Evolutionary conservation across 2,113 vertebrate species (phyloP), one percentile per base, ranked within the genome.

Genomic region (Serilophus lunatus): DNA sequence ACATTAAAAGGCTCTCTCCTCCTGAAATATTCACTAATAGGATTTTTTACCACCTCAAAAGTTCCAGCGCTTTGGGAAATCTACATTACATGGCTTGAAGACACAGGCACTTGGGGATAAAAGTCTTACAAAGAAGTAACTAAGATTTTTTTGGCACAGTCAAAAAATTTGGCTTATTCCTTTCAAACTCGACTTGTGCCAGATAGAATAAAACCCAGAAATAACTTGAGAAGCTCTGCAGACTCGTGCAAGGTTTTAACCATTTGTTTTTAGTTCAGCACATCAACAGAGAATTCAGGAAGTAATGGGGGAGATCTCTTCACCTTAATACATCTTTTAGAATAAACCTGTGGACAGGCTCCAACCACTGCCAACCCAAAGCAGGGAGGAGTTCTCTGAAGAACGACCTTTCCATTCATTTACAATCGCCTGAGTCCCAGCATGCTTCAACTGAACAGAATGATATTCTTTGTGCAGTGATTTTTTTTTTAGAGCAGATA

Each of bases 91-190:
- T 5, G 4, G 6, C 19, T 26, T 63, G 56, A 64, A 83, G 78
- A 65, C 20, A 51, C 13, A 17, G 6, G 13, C 33, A 38, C 25
- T 78, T 1, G 1, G 8, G 19, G 19, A 63, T 38, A 49, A 42
- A 36, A n/a, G 20, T 44, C 29, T 60, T 19, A 36, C 25, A 59
- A 4, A 2, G 9, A 82, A 44, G 31, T 11, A 59, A 0, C 0
- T 12, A 19, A 42, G 6, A 23, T 15, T 2, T 9, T 12, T 33
- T 31, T 5, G 15, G 15, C 4, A 2, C 4, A 10, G 19, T 47
- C 23, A 74, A 51, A 31, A 68, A 70, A 53, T 63, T 6, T 78
- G 10, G 10, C 23, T 54, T 35, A 47, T 42, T 86, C 26, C 23
- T 82, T 74, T 20, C 20, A 29, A 63, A 53, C 15, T 53, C 25